phyloP scores from a whole-genome alignment of 2,113 vertebrate species.

The human region GRCh38 chr9:20507501-20508000 shows the following conservation, averaged over 20 bases:
- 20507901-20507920: background rate
- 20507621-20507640: slow-evolving; percentile 31
- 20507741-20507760: background rate
- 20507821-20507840: slow-evolving; percentile 17
- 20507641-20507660: slow-evolving; percentile 25
- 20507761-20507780: background rate
- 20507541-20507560: background rate
- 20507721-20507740: background rate
- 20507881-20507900: slow-evolving; percentile 16
- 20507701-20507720: slow-evolving; percentile 7
- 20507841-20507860: background rate
- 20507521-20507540: background rate
- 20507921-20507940: background rate
- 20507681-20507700: background rate
- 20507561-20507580: slow-evolving; percentile 60
- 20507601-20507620: slow-evolving; percentile 32
- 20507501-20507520: background rate
- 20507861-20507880: slow-evolving; percentile 17
- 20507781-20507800: background rate
- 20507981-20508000: slow-evolving; percentile 25
- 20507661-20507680: slow-evolving; percentile 55
- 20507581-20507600: slow-evolving; percentile 54
- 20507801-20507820: slow-evolving; percentile 24
- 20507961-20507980: background rate
- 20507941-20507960: background rate